Percentiles rank a stretch among this genome's conserved stretches.
These are phyloP conservation scores for Hippocampus comes DNA, from an alignment of 2,113 vertebrate genomes.

Conservation along the genomic window DNA sequence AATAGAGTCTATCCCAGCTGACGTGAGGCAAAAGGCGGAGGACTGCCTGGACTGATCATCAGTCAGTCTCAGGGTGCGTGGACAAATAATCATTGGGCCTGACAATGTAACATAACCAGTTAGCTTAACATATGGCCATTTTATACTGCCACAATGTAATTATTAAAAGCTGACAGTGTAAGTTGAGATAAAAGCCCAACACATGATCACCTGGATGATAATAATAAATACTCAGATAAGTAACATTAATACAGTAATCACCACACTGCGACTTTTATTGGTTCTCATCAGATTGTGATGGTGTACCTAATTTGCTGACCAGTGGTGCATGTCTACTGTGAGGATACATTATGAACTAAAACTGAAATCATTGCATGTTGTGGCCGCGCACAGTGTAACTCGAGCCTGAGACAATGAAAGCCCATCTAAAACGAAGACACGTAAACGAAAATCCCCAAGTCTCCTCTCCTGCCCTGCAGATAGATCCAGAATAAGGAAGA, in stretches of 20 bases:
- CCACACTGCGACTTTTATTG: background rate
- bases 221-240: background rate
- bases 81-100: background rate
- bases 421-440: background rate
- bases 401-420: background rate
- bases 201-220: background rate
- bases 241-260: too few species aligned
- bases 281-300: background rate
- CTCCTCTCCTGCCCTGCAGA: background rate
- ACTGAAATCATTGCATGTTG: background rate
- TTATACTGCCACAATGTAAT: too few species aligned
- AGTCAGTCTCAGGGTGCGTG: too few species aligned
- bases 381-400: background rate
- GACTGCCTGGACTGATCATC: too few species aligned
- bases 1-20: background rate
- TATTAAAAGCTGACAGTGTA: too few species aligned
- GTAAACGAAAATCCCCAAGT: background rate
- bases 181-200: background rate
- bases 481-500: background rate
- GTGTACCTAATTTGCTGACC: background rate
- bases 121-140: background rate
- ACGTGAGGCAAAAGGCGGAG: too few species aligned
- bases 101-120: background rate
- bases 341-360: background rate
- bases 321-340: background rate